phyloP scores from a whole-genome alignment of 2,797 vertebrate species.

The Microhierax caerulescens region DNA sequence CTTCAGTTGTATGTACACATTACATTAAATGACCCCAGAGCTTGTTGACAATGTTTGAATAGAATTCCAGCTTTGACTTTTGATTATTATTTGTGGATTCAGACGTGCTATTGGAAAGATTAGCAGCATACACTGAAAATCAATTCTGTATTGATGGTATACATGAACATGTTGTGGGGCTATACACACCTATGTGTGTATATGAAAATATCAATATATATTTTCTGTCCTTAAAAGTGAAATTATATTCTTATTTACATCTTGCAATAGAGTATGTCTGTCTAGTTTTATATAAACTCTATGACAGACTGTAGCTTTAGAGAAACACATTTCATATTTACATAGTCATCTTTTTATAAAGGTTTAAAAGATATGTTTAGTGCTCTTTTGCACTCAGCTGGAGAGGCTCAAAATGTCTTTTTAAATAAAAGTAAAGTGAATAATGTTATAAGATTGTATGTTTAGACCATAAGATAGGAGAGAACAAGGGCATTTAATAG shows the following conservation, averaged over 20 bases:
- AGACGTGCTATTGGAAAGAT: background rate
- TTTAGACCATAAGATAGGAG: background rate
- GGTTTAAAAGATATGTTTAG: background rate
- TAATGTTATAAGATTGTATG: background rate
- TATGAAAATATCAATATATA: background rate
- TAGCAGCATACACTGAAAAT: background rate
- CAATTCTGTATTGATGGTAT: background rate
- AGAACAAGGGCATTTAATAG: background rate
- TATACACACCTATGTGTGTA: background rate
- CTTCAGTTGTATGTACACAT: background rate
- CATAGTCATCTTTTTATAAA: background rate
- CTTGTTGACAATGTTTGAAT: background rate
- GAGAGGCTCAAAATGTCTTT: background rate
- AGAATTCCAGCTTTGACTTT: background rate
- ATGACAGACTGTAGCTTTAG: background rate
- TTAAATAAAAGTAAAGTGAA: background rate
- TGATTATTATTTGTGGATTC: background rate
- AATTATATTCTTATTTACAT: background rate
- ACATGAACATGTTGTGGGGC: rapidly evolving
- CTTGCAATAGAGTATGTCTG: background rate
- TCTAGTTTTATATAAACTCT: background rate
- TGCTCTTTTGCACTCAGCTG: background rate
- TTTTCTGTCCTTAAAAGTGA: background rate
- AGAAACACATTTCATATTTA: background rate
- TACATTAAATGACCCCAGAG: background rate